phyloP scores from a whole-genome alignment of 2,797 vertebrate genomes.

The Enteromius anoplus region DNA sequence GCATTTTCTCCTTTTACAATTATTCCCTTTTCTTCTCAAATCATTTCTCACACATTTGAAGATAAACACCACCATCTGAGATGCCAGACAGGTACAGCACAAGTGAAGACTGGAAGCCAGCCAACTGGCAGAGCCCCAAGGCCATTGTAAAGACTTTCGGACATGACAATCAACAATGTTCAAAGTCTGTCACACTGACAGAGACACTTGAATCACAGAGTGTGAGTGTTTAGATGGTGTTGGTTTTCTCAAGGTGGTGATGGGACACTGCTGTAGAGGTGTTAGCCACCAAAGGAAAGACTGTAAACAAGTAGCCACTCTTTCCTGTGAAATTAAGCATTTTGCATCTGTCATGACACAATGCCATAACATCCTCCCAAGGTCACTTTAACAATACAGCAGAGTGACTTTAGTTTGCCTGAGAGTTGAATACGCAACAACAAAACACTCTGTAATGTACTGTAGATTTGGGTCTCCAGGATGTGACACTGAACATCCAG shows the following conservation, averaged over 20 bases:
- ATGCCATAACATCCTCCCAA: background rate
- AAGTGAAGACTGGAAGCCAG: slow-evolving; percentile 64
- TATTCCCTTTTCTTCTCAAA: slow-evolving; percentile 24
- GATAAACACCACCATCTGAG: slow-evolving; percentile 63
- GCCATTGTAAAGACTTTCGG: slow-evolving; percentile 45
- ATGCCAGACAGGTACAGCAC: slow-evolving; percentile 59
- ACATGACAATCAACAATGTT: slow-evolving; percentile 57
- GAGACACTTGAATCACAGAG: slow-evolving; percentile 22
- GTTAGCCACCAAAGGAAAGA: slow-evolving; percentile 63
- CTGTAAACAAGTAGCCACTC: slow-evolving; percentile 58
- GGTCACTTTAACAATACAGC: background rate
- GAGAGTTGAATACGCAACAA: background rate
- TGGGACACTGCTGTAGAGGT: slow-evolving; percentile 42
- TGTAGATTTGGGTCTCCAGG: background rate
- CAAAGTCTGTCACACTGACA: slow-evolving; percentile 51
- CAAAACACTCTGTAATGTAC: background rate
- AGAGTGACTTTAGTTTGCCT: background rate
- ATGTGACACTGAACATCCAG: slow-evolving; percentile 8
- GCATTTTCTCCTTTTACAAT: slow-evolving; percentile 38
- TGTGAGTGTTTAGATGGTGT: slow-evolving; percentile 52
- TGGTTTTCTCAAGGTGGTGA: slow-evolving; percentile 60
- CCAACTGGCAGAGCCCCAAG: slow-evolving; percentile 65
- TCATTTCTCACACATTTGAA: slow-evolving; percentile 65
- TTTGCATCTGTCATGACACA: background rate
- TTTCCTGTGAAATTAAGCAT: slow-evolving; percentile 53